Conservation (phyloP, 2,797 vertebrate species). For the Nothura maculosa region DNA sequence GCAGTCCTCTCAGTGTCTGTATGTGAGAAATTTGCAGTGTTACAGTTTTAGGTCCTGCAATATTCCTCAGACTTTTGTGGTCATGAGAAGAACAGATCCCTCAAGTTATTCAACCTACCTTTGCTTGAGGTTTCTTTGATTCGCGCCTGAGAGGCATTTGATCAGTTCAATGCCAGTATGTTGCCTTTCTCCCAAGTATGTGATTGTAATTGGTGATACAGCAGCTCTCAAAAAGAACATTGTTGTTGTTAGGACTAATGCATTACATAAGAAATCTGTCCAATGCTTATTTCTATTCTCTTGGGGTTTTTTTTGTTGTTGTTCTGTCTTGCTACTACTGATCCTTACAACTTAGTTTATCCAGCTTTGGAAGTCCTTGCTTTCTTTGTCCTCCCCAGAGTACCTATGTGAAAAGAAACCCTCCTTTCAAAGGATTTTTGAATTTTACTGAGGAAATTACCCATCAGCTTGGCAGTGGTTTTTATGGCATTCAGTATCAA, state of each 20-base stretch:
- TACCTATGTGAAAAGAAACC: too few species aligned
- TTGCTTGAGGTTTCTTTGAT: background rate
- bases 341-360: background rate
- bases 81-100: background rate
- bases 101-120: background rate
- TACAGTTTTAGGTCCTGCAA: background rate
- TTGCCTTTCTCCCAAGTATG: background rate
- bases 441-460: background rate
- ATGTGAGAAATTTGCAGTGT: background rate
- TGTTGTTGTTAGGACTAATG: background rate
- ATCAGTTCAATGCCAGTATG: background rate
- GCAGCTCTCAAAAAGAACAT: background rate
- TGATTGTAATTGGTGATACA: background rate
- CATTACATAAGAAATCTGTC: background rate
- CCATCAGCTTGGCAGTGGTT: background rate
- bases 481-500: background rate
- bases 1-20: too few species aligned
- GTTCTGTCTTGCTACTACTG: background rate
- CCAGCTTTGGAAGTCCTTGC: background rate
- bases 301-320: background rate
- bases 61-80: background rate
- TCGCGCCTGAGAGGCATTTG: background rate
- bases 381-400: background rate
- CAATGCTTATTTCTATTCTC: background rate
- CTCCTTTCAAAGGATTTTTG: background rate